A percentile compares a stretch with the other conserved stretches of the same genome.
Evolutionary conservation across 2,113 vertebrate species (phyloP).

Genomic region (Gavialis gangeticus): DNA sequence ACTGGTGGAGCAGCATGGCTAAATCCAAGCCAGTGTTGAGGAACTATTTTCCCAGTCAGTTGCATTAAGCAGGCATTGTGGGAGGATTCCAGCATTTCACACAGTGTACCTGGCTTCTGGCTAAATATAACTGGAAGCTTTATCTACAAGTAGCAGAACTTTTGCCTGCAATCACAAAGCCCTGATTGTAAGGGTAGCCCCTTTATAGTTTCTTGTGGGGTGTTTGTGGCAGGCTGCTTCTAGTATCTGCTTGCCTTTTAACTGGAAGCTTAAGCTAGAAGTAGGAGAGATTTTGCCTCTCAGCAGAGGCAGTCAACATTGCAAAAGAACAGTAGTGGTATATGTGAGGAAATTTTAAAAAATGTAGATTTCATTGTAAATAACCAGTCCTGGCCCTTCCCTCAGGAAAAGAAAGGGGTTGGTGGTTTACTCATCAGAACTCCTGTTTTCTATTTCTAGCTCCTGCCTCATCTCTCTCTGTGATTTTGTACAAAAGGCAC

Average conservation of each 20-base stretch:
- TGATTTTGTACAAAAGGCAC: background rate
- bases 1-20: background rate
- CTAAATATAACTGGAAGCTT: background rate
- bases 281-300: no score
- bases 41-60: background rate
- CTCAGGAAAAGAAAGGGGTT: background rate
- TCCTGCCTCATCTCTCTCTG: background rate
- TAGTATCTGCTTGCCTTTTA: no score
- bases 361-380: background rate
- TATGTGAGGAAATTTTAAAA: background rate
- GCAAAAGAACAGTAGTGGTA: background rate
- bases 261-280: no score
- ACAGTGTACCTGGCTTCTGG: slow-evolving; percentile 8
- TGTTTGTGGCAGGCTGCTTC: no score
- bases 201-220: no score
- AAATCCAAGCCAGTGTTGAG: background rate
- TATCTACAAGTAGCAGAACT: background rate
- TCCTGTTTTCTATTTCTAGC: background rate
- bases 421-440: background rate
- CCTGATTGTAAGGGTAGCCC: no score
- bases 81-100: background rate
- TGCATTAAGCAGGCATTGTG: background rate
- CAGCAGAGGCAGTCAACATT: no score
- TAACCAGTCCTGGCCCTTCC: background rate
- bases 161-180: background rate